A percentile compares a stretch with the other conserved stretches of the same genome.
These are phyloP conservation scores for Bettongia penicillata DNA, from an alignment of 2,113 vertebrate species.

Conservation along the genomic window DNA sequence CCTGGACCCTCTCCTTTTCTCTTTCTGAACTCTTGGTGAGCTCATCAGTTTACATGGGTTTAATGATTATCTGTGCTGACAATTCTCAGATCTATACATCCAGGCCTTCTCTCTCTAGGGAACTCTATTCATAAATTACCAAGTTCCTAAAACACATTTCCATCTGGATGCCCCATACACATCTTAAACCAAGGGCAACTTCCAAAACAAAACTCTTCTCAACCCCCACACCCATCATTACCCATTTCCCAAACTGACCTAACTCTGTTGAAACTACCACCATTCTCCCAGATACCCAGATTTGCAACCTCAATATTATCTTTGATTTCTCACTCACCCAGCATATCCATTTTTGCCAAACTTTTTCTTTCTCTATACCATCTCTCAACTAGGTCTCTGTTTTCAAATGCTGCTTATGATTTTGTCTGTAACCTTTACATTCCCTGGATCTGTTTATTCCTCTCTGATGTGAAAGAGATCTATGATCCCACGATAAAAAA, in stretches of 20 bases:
- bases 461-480: not conserved
- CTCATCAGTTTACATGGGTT: not conserved
- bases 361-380: not conserved
- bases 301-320: not conserved
- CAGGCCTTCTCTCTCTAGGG: not conserved
- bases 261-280: not conserved
- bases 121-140: not conserved
- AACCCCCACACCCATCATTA: not conserved
- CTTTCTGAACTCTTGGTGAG: not conserved
- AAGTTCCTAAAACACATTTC: not conserved
- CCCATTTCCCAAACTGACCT: not conserved
- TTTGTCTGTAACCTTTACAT: not conserved
- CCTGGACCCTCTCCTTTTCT: not conserved
- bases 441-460: not conserved
- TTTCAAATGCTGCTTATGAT: not conserved
- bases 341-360: not conserved
- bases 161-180: not conserved
- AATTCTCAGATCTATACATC: not conserved
- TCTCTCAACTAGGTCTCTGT: not conserved
- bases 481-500: not conserved
- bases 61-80: not conserved
- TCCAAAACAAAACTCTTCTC: not conserved
- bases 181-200: not conserved
- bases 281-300: not conserved
- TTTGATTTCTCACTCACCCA: not conserved